Evolutionary conservation across 37 sponge, comb jelly and placozoan genomes (phyloP).

Genomic region (Ianthella basta): DNA sequence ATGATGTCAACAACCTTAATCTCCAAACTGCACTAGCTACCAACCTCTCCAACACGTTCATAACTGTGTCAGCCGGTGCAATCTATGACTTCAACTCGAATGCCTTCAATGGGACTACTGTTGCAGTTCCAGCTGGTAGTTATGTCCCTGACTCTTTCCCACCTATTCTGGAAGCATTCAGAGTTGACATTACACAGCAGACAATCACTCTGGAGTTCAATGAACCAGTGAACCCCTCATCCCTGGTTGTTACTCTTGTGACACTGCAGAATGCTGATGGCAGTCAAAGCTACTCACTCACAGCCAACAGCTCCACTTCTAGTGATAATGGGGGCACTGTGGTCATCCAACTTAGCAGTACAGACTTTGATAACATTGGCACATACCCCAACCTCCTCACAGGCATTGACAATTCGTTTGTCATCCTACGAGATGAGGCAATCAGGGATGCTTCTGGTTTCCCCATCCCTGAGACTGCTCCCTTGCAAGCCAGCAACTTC

Average conservation of each 20-base stretch:
- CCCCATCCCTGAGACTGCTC: slow-evolving; percentile 11
- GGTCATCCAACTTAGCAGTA: slow-evolving; percentile 43
- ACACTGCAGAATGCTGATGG: slow-evolving; percentile 68
- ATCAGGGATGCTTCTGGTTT: slow-evolving; percentile 65
- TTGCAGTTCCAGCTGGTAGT: slow-evolving; percentile 34
- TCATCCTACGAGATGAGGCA: slow-evolving; percentile 35
- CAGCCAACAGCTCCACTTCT: slow-evolving; percentile 39
- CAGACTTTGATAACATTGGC: slow-evolving; percentile 72
- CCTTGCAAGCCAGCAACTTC: slow-evolving; percentile 47
- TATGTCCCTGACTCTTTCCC: slow-evolving; percentile 71
- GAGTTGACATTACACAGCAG: slow-evolving; percentile 53
- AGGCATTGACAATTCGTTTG: slow-evolving; percentile 42
- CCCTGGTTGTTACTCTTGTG: slow-evolving; percentile 66
- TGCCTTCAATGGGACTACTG: slow-evolving; percentile 36
- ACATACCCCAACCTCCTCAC: slow-evolving; percentile 53
- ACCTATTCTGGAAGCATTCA: slow-evolving; percentile 45
- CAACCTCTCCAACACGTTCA: slow-evolving; percentile 47
- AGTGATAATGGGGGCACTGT: slow-evolving; percentile 59
- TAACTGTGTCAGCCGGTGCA: slow-evolving; percentile 66
- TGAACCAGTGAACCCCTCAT: slow-evolving; percentile 74
- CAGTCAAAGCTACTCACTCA: slow-evolving; percentile 37
- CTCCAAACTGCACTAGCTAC: slow-evolving; percentile 64
- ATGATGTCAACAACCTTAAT: slow-evolving; percentile 67
- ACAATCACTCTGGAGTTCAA: slow-evolving; percentile 66
- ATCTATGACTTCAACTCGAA: slow-evolving; percentile 68